Evolutionary conservation across 2,113 vertebrate species (phyloP), one percentile per base, ranked within the genome.

Genomic region (Gobiocypris rarus): DNA sequence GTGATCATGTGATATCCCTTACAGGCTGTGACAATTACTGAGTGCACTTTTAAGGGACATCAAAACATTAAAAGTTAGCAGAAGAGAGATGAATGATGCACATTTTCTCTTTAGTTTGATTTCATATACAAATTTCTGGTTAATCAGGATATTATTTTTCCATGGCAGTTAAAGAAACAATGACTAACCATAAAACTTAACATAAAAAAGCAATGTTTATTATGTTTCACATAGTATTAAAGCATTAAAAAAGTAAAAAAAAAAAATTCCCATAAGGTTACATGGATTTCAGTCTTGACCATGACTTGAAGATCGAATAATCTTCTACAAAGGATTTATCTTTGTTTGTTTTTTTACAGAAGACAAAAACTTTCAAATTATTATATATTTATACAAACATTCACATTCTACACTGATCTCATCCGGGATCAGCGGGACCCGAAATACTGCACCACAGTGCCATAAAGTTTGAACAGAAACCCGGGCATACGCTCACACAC

Each of bases 401-500:
- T 26, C 43, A 31, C 1, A 31, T 31, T 1, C 31, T 1, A 74
- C 34, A 52, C 9, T 56, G 10, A 34, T 9, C 8, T 56, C 50
- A 76, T 14, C n/a, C n/a, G 13, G 1, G 9, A 3, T 83, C 63
- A 83, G 24, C 26, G 4, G 56, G 81, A n/a, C 26, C 61, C 48
- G 1, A 97, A 92, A 78, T 91, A 95, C 85, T 92, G 90, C 86
- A 94, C 52, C 0, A 95, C 88, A 0, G 89, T 85, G 52, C 0
- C 48, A 34, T 93, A 97, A 74, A 96, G 93, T n/a, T 9, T 75
- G 0, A 31, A 87, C 0, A 98, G 91, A 61, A 96, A 86, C 1
- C n/a, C 56, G 0, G 98, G 97, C 0, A 91, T 73, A 9, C 79
- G 92, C 7, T 92, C 77, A 0, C 92, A 93, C 65, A 97, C 94